phyloP scores from a whole-genome alignment of 2,797 vertebrate species.

The Paramormyrops hopkinsi region DNA sequence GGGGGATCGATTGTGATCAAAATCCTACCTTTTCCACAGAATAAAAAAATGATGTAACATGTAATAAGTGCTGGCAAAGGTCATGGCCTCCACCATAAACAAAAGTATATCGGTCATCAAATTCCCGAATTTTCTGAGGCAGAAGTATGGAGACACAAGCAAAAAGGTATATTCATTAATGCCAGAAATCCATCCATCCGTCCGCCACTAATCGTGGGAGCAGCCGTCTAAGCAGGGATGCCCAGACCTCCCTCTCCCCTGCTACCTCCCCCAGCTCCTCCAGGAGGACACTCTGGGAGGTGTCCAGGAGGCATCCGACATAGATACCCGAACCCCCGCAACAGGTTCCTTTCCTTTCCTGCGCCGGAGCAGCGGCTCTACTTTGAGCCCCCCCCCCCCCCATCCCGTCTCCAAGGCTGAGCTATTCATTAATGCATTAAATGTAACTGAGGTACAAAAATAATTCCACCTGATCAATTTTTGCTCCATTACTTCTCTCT shows the following conservation, averaged over 20 bases:
- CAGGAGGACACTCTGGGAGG: neutral
- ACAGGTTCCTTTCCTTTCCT: neutral
- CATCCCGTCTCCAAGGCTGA: neutral
- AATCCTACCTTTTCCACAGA: neutral
- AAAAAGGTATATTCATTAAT: neutral
- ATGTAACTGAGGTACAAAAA: neutral
- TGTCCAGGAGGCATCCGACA: neutral
- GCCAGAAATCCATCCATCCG: neutral
- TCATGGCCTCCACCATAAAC: neutral
- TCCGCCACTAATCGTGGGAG: neutral
- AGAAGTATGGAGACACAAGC: neutral
- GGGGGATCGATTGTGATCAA: neutral
- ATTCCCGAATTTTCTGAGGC: neutral
- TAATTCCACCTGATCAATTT: neutral
- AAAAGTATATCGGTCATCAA: neutral
- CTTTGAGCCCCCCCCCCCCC: neutral
- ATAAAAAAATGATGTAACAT: neutral
- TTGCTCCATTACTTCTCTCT: neutral
- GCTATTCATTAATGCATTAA: neutral
- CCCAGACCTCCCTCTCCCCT: neutral
- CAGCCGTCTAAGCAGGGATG: neutral
- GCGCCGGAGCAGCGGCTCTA: neutral
- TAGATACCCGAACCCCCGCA: neutral
- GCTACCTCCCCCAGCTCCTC: neutral
- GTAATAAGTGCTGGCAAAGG: neutral